phyloP scores from a whole-genome alignment of 2,888 invertebrate genomes.

The Ophion costatus region DNA sequence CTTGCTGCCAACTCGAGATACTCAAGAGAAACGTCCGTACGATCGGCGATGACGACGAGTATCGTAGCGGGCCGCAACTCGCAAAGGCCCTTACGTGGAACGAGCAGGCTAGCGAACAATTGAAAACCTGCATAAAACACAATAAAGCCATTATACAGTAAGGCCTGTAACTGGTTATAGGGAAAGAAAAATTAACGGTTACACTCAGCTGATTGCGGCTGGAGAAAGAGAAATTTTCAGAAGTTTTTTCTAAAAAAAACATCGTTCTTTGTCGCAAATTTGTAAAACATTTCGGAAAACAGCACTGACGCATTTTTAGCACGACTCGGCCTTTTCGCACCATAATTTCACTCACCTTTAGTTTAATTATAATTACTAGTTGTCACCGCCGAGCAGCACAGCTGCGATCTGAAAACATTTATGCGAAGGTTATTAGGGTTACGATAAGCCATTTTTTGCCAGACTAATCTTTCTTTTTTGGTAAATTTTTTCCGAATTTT shows the following conservation, averaged over 20 bases:
- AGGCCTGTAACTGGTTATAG: conserved; percentile 17
- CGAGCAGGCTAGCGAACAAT: conserved; percentile 43
- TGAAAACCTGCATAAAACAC: conserved; percentile 70
- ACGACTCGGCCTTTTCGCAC: too few relatives aligned
- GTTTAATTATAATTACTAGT: too few relatives aligned
- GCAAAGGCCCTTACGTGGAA: neutral
- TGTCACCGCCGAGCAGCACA: too few relatives aligned
- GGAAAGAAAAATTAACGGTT: neutral
- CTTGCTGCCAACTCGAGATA: conserved; percentile 75
- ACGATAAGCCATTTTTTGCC: too few relatives aligned
- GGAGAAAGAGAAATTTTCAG: neutral
- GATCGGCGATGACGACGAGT: conserved; percentile 53
- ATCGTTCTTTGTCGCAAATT: too few relatives aligned
- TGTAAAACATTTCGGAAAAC: too few relatives aligned
- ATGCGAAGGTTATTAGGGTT: too few relatives aligned
- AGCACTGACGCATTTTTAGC: too few relatives aligned
- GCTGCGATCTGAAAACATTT: too few relatives aligned
- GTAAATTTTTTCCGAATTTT: too few relatives aligned
- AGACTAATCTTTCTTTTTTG: neutral
- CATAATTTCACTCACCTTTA: too few relatives aligned
- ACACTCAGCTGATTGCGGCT: neutral
- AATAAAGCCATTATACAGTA: conserved; percentile 73
- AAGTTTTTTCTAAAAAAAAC: too few relatives aligned
- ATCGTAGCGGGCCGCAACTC: neutral
- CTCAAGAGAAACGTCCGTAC: conserved; percentile 69